Conservation (phyloP, 2,888 invertebrate genomes). For the Drosophila neonasuta region DNA sequence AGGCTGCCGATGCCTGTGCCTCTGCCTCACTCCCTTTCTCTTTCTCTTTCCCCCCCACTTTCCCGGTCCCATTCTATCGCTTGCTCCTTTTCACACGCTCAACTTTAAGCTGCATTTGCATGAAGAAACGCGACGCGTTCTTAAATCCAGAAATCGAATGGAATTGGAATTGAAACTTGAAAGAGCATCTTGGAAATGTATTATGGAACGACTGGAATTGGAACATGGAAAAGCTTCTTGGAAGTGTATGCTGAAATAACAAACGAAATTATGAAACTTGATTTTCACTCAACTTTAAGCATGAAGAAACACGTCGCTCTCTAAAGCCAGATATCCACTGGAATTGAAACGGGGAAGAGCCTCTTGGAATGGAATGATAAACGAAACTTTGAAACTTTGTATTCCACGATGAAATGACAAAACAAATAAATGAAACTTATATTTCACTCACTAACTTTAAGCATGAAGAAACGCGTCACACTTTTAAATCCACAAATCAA, state of each 20-base stretch:
- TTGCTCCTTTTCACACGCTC: background rate
- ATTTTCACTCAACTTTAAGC: no score
- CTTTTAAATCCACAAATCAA: no score
- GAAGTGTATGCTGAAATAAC: background rate
- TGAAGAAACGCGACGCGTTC: constrained; percentile 7
- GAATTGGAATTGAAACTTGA: background rate
- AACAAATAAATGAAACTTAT: no score
- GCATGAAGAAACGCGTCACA: constrained; percentile 22
- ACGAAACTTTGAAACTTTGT: no score
- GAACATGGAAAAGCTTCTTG: background rate
- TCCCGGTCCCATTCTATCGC: background rate
- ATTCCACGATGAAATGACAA: no score
- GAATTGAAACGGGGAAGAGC: background rate
- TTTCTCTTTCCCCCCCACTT: background rate
- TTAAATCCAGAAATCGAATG: no score
- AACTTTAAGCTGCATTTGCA: constrained; percentile 50
- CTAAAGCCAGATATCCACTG: background rate
- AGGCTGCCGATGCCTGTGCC: constrained; percentile 28
- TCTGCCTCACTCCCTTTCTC: background rate
- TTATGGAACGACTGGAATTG: background rate
- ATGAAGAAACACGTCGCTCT: no score
- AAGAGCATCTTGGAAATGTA: background rate
- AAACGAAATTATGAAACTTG: background rate
- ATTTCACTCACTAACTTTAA: constrained; percentile 20
- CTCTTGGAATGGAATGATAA: background rate